These are phyloP conservation scores for Tipula helvola DNA, from an alignment of 2,888 invertebrate genomes.

Conservation along the genomic window DNA sequence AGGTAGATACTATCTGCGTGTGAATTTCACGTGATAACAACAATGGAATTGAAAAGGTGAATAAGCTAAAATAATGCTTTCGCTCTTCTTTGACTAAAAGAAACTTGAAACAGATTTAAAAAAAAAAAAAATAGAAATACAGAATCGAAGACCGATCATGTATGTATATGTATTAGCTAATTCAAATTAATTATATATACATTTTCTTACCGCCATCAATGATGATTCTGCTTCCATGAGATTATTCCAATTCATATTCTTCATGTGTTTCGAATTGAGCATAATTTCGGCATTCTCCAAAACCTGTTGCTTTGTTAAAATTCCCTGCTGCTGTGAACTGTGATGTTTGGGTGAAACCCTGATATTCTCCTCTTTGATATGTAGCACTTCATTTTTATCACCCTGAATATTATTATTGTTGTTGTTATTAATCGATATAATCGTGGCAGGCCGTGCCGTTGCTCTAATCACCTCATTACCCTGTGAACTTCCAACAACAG, in stretches of 20 bases:
- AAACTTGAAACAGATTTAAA: too few relatives aligned
- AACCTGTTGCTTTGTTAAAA: conserved; percentile 36
- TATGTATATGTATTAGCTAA: too few relatives aligned
- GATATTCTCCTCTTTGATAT: conserved; percentile 33
- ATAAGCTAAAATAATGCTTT: background rate
- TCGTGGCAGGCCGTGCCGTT: conserved; percentile 52
- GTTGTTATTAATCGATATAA: conserved; percentile 43
- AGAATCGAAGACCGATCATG: too few relatives aligned
- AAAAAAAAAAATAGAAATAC: too few relatives aligned
- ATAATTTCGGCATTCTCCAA: background rate
- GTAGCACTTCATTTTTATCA: conserved; percentile 26
- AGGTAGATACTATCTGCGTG: background rate
- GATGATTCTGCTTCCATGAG: conserved; percentile 71
- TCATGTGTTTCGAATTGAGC: conserved; percentile 34
- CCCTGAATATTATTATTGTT: conserved; percentile 37
- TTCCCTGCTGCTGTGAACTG: conserved; percentile 35
- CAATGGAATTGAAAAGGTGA: background rate
- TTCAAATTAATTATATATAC: background rate
- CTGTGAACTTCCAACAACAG: conserved; percentile 12
- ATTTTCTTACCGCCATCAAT: conserved; percentile 42
- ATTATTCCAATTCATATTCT: conserved; percentile 66
- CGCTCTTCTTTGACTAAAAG: too few relatives aligned
- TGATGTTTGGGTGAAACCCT: conserved; percentile 25
- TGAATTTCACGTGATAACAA: background rate
- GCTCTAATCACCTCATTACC: conserved; percentile 47